Percentiles rank a stretch among this genome's conserved stretches.
Evolutionary conservation across 1,140 invertebrate species (phyloP).

Genomic region (Apis laboriosa): DNA sequence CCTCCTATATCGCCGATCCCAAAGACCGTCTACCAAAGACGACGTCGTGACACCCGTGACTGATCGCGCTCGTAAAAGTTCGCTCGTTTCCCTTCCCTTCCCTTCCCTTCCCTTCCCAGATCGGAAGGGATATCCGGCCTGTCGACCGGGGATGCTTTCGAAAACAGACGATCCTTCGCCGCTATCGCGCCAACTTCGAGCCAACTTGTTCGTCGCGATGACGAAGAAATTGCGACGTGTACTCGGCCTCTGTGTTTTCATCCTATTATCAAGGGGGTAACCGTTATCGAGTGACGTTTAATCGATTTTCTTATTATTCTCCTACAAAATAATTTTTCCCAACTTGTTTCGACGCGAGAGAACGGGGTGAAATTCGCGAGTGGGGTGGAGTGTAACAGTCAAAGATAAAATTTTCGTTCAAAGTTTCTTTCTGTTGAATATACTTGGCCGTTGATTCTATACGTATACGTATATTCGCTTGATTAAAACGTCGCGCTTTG

Average conservation of each 20-base stretch:
- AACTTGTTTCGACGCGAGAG: too few species aligned
- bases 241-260: not conserved
- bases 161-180: not conserved
- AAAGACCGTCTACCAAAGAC: not conserved
- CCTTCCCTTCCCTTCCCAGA: not conserved
- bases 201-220: not conserved
- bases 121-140: constrained; percentile 50
- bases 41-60: constrained; percentile 58
- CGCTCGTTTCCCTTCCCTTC: constrained; percentile 24
- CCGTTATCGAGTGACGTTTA: too few species aligned
- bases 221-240: not conserved
- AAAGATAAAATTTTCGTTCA: too few species aligned
- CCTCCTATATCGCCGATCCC: not conserved
- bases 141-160: constrained; percentile 19
- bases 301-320: too few species aligned
- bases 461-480: not conserved
- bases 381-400: too few species aligned
- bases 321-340: too few species aligned
- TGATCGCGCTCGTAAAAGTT: constrained; percentile 59
- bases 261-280: not conserved
- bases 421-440: not conserved
- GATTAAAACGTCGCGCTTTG: constrained; percentile 1
- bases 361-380: too few species aligned
- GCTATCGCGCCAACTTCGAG: not conserved
- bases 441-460: not conserved